A percentile compares a stretch with the other conserved stretches of the same genome.
Evolutionary conservation across 2,888 invertebrate species (phyloP).

Genomic region (Aricia artaxerxes): DNA sequence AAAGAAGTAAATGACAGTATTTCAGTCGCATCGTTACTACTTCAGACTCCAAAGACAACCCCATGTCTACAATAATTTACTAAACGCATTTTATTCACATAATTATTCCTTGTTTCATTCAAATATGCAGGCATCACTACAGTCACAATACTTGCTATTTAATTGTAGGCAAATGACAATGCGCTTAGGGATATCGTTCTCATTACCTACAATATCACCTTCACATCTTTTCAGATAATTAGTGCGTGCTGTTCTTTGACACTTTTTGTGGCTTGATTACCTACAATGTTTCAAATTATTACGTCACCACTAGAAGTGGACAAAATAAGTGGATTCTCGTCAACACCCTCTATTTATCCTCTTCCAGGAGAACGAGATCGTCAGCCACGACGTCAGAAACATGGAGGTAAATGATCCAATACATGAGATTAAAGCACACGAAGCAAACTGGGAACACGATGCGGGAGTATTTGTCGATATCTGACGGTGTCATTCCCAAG

Average conservation of each 20-base stretch:
- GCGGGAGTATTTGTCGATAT: constrained; percentile 99
- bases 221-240: background rate
- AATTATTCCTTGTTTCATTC: background rate
- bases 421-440: constrained; percentile 99
- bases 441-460: constrained; percentile 99
- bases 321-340: constrained; percentile 66
- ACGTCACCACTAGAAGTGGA: constrained; percentile 50
- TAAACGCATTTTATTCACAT: constrained; percentile 20
- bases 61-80: constrained; percentile 35
- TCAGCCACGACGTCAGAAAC: constrained; percentile 97
- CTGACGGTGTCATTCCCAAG: constrained; percentile 96
- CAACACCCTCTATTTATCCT: constrained; percentile 75
- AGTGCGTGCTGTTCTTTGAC: background rate
- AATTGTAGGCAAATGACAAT: background rate
- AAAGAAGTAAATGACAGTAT: constrained; percentile 35
- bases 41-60: constrained; percentile 48
- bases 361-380: constrained; percentile 92
- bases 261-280: constrained; percentile 13
- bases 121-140: background rate
- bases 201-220: background rate
- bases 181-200: background rate
- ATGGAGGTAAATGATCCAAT: constrained; percentile 98
- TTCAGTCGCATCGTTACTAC: constrained; percentile 57
- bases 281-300: constrained; percentile 65
- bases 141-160: constrained; percentile 1